These are phyloP conservation scores for Sebastiscus albofasciatus DNA, from an alignment of 2,797 vertebrate genomes.

Conservation along the genomic window DNA sequence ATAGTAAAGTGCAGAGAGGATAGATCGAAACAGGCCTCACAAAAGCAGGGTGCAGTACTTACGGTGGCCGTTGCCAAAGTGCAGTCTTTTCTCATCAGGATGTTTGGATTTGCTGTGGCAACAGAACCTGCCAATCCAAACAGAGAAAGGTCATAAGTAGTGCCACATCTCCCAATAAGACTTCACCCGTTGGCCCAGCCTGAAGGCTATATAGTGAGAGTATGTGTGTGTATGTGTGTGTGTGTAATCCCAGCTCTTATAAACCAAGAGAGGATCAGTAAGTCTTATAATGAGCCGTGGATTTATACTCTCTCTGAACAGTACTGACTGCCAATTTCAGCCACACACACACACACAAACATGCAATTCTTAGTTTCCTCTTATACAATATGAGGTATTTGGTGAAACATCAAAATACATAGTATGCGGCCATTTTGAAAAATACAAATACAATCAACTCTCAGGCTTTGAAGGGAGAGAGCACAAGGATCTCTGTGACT, in stretches of 20 bases:
- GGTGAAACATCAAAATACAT: not conserved
- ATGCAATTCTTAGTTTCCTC: not conserved
- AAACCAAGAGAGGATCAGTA: slow-evolving; percentile 77
- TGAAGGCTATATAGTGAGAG: slow-evolving; percentile 22
- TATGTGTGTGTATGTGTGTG: slow-evolving; percentile 29
- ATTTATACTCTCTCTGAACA: slow-evolving; percentile 74
- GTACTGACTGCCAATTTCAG: slow-evolving; percentile 67
- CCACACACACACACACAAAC: slow-evolving; percentile 18
- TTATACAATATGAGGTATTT: not conserved
- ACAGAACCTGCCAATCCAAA: slow-evolving; percentile 91
- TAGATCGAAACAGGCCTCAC: not conserved
- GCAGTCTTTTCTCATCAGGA: slow-evolving; percentile 94
- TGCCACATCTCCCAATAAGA: slow-evolving; percentile 63
- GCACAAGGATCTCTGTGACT: slow-evolving; percentile 1
- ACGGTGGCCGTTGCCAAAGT: slow-evolving; percentile 97
- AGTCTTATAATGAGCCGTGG: slow-evolving; percentile 76
- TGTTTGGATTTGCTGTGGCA: slow-evolving; percentile 96
- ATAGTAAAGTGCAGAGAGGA: not conserved
- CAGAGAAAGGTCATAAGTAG: slow-evolving; percentile 70
- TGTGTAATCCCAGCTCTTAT: slow-evolving; percentile 69
- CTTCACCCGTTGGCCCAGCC: slow-evolving; percentile 52
- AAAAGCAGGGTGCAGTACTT: slow-evolving; percentile 79
- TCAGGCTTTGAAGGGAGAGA: not conserved
- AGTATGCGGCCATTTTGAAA: not conserved
- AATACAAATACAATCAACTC: not conserved